These are phyloP conservation scores for Aromia moschata DNA, from an alignment of 2,888 invertebrate genomes.

Conservation along the genomic window DNA sequence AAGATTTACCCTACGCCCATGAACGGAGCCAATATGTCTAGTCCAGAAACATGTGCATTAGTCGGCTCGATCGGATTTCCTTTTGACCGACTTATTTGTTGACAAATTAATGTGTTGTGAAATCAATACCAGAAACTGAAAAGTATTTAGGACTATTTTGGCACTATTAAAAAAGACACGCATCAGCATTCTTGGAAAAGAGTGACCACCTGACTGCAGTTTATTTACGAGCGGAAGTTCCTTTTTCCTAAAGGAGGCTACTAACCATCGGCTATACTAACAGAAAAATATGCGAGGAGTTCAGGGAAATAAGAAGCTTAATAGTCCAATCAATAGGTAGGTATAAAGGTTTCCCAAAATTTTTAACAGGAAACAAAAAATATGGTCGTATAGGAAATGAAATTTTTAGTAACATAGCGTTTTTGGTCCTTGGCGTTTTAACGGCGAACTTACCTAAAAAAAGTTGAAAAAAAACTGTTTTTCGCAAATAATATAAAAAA, in stretches of 20 bases:
- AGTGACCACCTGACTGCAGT: not conserved
- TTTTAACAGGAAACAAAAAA: too few species aligned
- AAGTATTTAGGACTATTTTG: conserved; percentile 22
- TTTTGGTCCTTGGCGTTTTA: too few species aligned
- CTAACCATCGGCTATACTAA: not conserved
- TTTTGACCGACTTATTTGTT: conserved; percentile 13
- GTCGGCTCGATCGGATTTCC: conserved; percentile 14
- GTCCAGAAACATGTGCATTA: conserved; percentile 13
- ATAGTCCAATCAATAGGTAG: too few species aligned
- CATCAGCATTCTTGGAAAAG: conserved; percentile 11
- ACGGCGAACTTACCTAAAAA: too few species aligned
- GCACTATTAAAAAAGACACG: conserved; percentile 17
- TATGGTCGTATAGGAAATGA: too few species aligned
- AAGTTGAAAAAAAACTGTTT: too few species aligned
- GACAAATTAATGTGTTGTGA: conserved; percentile 24
- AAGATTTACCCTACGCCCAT: conserved; percentile 11
- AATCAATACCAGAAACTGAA: conserved; percentile 24
- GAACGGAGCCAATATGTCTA: conserved; percentile 18
- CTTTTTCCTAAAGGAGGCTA: too few species aligned
- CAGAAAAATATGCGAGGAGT: not conserved
- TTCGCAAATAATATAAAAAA: too few species aligned
- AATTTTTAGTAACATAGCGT: too few species aligned
- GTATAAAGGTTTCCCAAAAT: too few species aligned
- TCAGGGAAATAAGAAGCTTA: too few species aligned
- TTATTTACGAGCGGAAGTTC: not conserved